phyloP scores from a whole-genome alignment of 2,797 vertebrate species.

The Yasuhikotakia modesta region DNA sequence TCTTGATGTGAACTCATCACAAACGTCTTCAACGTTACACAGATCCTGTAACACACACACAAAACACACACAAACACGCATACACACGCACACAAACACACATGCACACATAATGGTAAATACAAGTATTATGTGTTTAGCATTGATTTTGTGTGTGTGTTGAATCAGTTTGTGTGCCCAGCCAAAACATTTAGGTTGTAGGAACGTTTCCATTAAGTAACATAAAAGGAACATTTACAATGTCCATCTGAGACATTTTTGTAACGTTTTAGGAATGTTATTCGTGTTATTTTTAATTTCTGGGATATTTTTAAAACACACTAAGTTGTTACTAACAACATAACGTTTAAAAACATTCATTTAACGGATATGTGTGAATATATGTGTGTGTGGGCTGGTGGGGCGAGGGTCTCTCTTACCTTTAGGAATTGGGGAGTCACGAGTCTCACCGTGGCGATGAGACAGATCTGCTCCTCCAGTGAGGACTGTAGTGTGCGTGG shows the following conservation, averaged over 20 bases:
- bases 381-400: conserved; percentile 5
- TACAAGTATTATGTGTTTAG: background rate
- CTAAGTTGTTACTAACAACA: no score
- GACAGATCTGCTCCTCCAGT: conserved; percentile 86
- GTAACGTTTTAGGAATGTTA: no score
- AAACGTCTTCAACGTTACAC: conserved; percentile 78
- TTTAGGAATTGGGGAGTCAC: conserved; percentile 84
- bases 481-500: conserved; percentile 82
- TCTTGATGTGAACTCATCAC: conserved; percentile 83
- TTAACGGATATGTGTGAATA: no score
- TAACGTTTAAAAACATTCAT: no score
- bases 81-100: conserved; percentile 30
- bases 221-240: no score
- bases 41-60: conserved; percentile 76
- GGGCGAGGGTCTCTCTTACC: conserved; percentile 72
- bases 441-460: conserved; percentile 88
- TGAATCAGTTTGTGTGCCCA: background rate
- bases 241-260: no score
- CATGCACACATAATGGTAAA: conserved; percentile 6
- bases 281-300: no score
- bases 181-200: no score
- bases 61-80: conserved; percentile 33
- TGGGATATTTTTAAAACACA: no score
- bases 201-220: no score
- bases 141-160: background rate